phyloP scores from a whole-genome alignment of 2,888 invertebrate species.

The Eupithecia vulgata region DNA sequence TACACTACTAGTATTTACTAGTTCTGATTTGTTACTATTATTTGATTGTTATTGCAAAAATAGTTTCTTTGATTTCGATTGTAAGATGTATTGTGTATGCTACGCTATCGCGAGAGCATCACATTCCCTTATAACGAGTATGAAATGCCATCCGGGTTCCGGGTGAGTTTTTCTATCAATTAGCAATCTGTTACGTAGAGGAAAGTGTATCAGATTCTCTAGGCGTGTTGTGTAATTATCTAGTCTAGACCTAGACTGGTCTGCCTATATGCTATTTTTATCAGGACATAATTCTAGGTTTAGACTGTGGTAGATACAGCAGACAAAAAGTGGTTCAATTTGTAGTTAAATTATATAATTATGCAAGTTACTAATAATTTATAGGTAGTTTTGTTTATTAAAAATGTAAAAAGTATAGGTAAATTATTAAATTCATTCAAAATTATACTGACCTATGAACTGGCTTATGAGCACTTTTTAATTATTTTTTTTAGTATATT shows the following conservation, averaged over 20 bases:
- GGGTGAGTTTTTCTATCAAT: constrained; percentile 39
- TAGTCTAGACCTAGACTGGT: constrained; percentile 20
- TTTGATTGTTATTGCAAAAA: background rate
- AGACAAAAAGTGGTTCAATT: background rate
- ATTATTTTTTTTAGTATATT: no score
- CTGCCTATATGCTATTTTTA: background rate
- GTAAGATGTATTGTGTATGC: background rate
- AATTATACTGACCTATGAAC: no score
- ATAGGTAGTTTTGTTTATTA: no score
- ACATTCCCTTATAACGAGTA: background rate
- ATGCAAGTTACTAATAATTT: background rate
- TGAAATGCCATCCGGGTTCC: constrained; percentile 39
- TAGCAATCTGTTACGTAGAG: constrained; percentile 30
- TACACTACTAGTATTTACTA: no score
- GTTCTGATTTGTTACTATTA: no score
- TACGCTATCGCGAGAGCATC: background rate
- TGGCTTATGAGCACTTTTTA: no score
- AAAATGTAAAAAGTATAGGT: no score
- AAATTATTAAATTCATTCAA: no score
- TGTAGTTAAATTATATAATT: background rate
- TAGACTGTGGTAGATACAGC: background rate
- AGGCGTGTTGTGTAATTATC: constrained; percentile 24
- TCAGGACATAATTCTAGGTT: background rate
- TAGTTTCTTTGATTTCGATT: background rate
- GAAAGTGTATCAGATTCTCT: constrained; percentile 36